A percentile compares a stretch with the other conserved stretches of the same genome.
phyloP scores from a whole-genome alignment of 2,888 invertebrate genomes.

The Germaria angustata region DNA sequence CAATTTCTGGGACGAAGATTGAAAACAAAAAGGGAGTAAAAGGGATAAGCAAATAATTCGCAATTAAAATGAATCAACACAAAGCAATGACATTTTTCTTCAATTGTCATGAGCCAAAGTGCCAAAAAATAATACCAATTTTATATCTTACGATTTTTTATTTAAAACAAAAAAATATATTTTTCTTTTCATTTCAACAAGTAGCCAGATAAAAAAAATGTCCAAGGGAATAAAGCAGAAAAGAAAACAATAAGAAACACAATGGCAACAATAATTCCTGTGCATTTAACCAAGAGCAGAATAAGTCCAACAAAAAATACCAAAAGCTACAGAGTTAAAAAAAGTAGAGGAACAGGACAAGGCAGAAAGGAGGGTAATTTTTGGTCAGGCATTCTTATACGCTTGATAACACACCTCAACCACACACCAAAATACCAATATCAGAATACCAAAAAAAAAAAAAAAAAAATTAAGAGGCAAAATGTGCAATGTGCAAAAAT shows the following conservation, averaged over 20 bases:
- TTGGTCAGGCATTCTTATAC: constrained; percentile 72
- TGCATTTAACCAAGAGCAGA: constrained; percentile 29
- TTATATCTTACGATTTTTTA: constrained; percentile 30
- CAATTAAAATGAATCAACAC: constrained; percentile 58
- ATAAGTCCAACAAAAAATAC: neutral
- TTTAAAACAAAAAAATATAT: neutral
- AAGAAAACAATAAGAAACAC: constrained; percentile 20
- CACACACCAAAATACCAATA: constrained; percentile 70
- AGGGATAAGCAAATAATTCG: constrained; percentile 10
- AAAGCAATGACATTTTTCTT: constrained; percentile 54
- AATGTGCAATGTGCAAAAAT: constrained; percentile 64
- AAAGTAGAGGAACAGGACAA: neutral
- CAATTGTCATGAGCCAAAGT: constrained; percentile 55
- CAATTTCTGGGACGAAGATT: constrained; percentile 17
- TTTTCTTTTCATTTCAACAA: constrained; percentile 48
- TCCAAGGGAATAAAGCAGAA: constrained; percentile 37
- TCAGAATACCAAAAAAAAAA: constrained; percentile 59
- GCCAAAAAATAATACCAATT: constrained; percentile 62
- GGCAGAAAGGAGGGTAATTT: constrained; percentile 68
- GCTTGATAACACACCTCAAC: constrained; percentile 72
- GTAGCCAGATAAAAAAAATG: constrained; percentile 45
- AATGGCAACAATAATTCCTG: constrained; percentile 33
- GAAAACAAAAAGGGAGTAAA: neutral
- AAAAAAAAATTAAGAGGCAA: constrained; percentile 39
- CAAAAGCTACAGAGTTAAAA: neutral